A percentile compares a stretch with the other conserved stretches of the same genome.
phyloP scores from a whole-genome alignment of 2,113 vertebrate species.

The Hipposideros armiger region DNA sequence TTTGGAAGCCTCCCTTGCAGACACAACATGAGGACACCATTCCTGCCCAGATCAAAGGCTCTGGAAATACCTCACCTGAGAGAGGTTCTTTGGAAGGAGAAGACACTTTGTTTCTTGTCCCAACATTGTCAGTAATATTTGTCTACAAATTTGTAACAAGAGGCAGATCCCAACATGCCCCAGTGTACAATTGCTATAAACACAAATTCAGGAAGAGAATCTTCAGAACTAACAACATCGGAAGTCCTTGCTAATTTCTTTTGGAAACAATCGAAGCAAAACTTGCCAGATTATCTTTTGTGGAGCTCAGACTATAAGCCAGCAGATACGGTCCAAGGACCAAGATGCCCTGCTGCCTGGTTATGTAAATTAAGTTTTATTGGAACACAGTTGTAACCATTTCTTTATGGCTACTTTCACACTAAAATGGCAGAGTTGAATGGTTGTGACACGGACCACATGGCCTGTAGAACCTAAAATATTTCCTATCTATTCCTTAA shows the following conservation, averaged over 20 bases:
- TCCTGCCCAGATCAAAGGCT: neutral
- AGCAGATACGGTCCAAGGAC: neutral
- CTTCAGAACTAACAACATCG: neutral
- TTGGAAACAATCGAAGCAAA: neutral
- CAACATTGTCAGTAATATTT: fast-evolving
- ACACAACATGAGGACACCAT: neutral
- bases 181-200: neutral
- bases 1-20: neutral
- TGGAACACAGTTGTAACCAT: neutral
- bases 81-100: neutral
- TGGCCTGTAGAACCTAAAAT: neutral
- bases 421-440: neutral
- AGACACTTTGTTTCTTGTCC: neutral
- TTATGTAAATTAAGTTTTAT: neutral
- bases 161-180: neutral
- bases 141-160: neutral
- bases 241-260: neutral
- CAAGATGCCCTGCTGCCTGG: neutral
- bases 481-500: neutral
- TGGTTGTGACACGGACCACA: neutral
- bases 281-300: neutral
- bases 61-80: neutral
- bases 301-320: neutral
- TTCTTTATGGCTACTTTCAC: neutral
- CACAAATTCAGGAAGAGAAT: neutral